Percentiles rank a stretch among this genome's conserved stretches.
phyloP scores from a whole-genome alignment of 2,888 invertebrate genomes.

The Cristatella mucedo region DNA sequence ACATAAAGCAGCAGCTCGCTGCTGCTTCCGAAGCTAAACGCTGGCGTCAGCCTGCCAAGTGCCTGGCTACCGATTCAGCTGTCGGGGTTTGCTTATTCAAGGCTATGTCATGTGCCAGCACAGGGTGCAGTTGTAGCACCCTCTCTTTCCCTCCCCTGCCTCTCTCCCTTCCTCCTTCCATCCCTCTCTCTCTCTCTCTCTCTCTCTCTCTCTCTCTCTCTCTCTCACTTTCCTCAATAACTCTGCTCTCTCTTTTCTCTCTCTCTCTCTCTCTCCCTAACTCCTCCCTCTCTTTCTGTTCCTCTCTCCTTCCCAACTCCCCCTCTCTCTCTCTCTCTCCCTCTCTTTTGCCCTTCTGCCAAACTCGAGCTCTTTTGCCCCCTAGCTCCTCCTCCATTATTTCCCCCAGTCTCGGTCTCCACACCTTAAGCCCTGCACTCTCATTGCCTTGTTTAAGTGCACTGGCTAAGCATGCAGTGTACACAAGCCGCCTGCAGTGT shows the following conservation, averaged over 20 bases:
- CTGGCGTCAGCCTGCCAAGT: too few species aligned
- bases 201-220: slow-evolving; percentile 11
- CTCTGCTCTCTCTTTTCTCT: background rate
- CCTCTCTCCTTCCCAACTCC: background rate
- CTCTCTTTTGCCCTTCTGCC: background rate
- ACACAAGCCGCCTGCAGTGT: too few species aligned
- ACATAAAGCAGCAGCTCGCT: too few species aligned
- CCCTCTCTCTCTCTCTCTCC: background rate
- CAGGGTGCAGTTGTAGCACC: background rate
- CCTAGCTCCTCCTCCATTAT: slow-evolving; percentile 6
- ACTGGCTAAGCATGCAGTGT: too few species aligned
- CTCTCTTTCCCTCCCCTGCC: slow-evolving; percentile 7
- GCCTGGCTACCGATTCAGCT: too few species aligned
- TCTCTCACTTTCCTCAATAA: slow-evolving; percentile 8
- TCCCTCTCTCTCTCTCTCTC: slow-evolving; percentile 10
- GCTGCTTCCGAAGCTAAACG: too few species aligned
- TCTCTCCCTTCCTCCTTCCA: too few species aligned
- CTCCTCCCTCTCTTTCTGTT: background rate
- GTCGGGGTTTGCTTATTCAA: too few species aligned
- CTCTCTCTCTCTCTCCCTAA: background rate
- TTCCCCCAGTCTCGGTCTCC: background rate
- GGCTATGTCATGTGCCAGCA: background rate
- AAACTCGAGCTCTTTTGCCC: slow-evolving; percentile 1
- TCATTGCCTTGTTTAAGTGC: too few species aligned
- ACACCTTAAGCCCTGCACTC: too few species aligned